Base-by-base conservation (phyloP, 2,888 invertebrate species). In the Phymatocera aterrima region DNA sequence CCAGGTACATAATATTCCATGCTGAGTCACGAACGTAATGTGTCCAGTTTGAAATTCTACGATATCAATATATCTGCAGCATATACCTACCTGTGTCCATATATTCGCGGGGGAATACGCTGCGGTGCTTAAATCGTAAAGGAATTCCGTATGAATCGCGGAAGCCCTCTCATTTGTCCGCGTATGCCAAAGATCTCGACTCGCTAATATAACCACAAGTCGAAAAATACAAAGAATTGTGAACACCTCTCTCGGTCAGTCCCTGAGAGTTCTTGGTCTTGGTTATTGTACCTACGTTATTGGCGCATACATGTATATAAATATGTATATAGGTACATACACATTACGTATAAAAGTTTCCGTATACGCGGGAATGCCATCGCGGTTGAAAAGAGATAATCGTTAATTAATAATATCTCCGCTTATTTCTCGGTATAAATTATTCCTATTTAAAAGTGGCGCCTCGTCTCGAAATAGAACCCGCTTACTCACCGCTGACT, bases 361-460 rank as follows among this genome's bases (percentile, higher is more conserved):
- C 34, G 18, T 18, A 37, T 40, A 10, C 18, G 21, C n/a, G 18
- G 12, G 3, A 21, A 4, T 31, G n/a, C 10, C 12, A 40, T 64
- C 21, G 64, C 21, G 37, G 64, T 40, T 64, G 18, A 12, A 5
- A 64, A n/a, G n/a, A n/a, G n/a, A n/a, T n/a, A n/a, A n/a, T n/a
- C n/a, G n/a, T n/a, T 64, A 64, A 64, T 64, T 64, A 64, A 64
- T 21, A 34, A 37, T 40, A 64, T 18, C 4, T 37, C 37, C 6
- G n/a, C n/a, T n/a, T n/a, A n/a, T n/a, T 64, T 64, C 64, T 37
- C 3, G 64, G 64, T 64, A 64, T 64, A 37, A 64, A 64, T 64
- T 64, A 37, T 64, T 34, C 21, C 21, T 64, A 64, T 64, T 40
- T 64, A 34, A 64, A 64, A 64, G n/a, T 21, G 64, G 64, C 64